phyloP scores from a whole-genome alignment of 92 coral and sea anemone species.

The Pocillopora meandrina region DNA sequence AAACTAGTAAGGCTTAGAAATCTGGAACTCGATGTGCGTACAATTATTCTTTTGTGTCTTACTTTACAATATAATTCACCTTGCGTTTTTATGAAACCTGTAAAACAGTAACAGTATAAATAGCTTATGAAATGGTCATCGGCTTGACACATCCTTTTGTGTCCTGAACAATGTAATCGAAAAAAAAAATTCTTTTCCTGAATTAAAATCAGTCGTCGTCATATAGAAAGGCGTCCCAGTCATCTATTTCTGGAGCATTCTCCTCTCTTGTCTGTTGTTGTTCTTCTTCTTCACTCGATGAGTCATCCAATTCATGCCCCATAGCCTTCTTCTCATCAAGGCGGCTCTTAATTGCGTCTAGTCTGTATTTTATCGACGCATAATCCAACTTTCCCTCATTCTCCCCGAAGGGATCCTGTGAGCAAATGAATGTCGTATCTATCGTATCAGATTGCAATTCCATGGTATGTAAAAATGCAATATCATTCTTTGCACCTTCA shows the following conservation, averaged over 20 bases:
- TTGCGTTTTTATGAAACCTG: background rate
- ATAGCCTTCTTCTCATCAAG: slow-evolving; percentile 15
- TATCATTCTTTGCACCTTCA: no score
- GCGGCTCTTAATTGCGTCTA: slow-evolving; percentile 24
- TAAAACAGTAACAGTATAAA: background rate
- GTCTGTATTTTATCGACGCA: slow-evolving; percentile 20
- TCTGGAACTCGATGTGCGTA: background rate
- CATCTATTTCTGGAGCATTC: slow-evolving; percentile 31
- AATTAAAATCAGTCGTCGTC: slow-evolving; percentile 9
- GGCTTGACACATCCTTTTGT: background rate
- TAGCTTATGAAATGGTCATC: background rate
- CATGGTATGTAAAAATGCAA: no score
- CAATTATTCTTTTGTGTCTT: background rate
- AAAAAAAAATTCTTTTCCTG: background rate
- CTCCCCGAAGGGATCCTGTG: slow-evolving; percentile 19
- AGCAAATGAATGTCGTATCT: background rate
- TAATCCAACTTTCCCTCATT: slow-evolving; percentile 28
- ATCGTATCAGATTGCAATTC: background rate
- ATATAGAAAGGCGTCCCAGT: slow-evolving; percentile 39
- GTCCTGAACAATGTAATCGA: background rate
- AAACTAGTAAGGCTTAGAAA: background rate
- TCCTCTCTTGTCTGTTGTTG: background rate
- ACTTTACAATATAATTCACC: background rate
- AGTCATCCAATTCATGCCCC: background rate
- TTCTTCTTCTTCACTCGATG: slow-evolving; percentile 31